Evolutionary conservation across 1,140 invertebrate species (phyloP).

Genomic region (Caerostris extrusa): DNA sequence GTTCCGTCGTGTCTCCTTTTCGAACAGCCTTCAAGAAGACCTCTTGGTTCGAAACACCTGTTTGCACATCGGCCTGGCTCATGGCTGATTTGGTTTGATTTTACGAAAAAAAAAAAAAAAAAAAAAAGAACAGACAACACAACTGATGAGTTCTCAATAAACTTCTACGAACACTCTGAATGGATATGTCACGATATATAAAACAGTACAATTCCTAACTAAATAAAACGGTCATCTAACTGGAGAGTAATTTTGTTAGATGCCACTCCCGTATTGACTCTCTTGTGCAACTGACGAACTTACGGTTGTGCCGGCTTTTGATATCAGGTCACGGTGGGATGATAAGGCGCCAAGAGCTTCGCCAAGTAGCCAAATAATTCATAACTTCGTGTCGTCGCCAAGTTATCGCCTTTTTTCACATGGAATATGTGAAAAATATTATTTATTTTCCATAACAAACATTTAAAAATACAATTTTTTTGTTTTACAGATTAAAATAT

Average conservation of each 20-base stretch:
- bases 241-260: not conserved
- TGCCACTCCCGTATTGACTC: not conserved
- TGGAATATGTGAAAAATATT: not conserved
- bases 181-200: not conserved
- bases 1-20: constrained; percentile 81
- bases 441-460: not conserved
- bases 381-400: not conserved
- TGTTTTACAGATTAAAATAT: not conserved
- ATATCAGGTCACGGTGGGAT: not conserved
- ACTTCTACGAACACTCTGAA: not conserved
- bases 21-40: constrained; percentile 81
- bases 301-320: constrained; percentile 40
- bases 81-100: constrained; percentile 32
- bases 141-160: not conserved
- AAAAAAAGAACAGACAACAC: not conserved
- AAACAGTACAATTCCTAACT: not conserved
- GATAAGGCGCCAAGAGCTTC: not conserved
- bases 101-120: not conserved
- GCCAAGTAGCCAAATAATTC: constrained; percentile 10
- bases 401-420: not conserved
- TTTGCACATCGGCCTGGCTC: constrained; percentile 75
- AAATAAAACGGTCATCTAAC: not conserved
- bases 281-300: not conserved
- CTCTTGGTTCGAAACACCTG: constrained; percentile 79
- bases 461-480: not conserved